Evolutionary conservation across 2,888 invertebrate species (phyloP), one percentile per base, ranked within the genome.

Genomic region (Mallateleia sp.): DNA sequence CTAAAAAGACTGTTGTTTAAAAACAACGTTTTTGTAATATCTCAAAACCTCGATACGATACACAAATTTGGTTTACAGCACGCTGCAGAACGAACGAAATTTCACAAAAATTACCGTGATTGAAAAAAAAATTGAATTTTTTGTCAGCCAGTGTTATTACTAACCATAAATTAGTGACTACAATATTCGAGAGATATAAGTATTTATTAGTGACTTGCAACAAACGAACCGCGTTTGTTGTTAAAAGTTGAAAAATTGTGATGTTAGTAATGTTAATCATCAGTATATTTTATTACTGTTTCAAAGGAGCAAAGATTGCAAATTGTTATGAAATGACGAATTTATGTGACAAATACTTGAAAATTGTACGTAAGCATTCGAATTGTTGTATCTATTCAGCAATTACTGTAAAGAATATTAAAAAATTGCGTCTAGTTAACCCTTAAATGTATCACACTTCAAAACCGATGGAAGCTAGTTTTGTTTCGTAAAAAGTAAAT

Each of bases 251-350:
- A 74, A 58, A 72, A 72, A 84, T 84, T 84, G 84, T 79, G 84
- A 84, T 84, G 84, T 79, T 84, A 84, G 79, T 79, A 78, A 84
- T 84, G 78, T 84, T 84, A 79, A 84, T 79, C 84, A 84, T 84
- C 79, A 74, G 84, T 84, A 84, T 84, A 84, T 84, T 84, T 84
- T 84, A 84, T 84, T 84, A 84, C 84, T 84, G 79, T 84, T 84
- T 84, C 67, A 79, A 84, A 79, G 60, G 60, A 84, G 67, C 79
- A 80, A 79, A 79, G 58, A 74, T 75, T 85, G 79, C 60, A 79
- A 80, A 85, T 85, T 85, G 79, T 85, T 85, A 79, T 74, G 69
- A 79, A 85, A 74, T 79, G 79, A 79, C 85, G 79, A 85, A 85
- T 85, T 85, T 75, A 79, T 75, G 74, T 85, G 67, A 85, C 85